Evolutionary conservation across 2,797 vertebrate species (phyloP).

Genomic region (Bradypodion ventrale): DNA sequence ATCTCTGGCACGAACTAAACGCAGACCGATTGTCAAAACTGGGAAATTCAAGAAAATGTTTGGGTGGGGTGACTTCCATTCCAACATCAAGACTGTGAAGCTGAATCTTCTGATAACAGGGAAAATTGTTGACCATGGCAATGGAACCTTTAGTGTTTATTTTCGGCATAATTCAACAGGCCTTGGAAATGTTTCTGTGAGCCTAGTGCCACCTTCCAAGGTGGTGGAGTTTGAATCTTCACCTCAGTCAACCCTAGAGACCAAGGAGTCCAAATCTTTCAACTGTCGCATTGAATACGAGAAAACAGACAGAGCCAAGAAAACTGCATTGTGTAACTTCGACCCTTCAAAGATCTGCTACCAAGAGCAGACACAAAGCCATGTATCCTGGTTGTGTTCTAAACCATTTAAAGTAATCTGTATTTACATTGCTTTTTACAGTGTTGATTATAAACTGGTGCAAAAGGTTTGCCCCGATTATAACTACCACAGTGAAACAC

Average conservation of each 20-base stretch:
- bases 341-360: slow-evolving; percentile 95
- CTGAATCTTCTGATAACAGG: slow-evolving; percentile 98
- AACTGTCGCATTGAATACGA: slow-evolving; percentile 98
- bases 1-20: slow-evolving; percentile 92
- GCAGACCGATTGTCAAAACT: slow-evolving; percentile 98
- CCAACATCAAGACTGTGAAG: slow-evolving; percentile 99
- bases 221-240: slow-evolving; percentile 95
- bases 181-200: slow-evolving; percentile 95
- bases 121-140: slow-evolving; percentile 98
- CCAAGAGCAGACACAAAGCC: slow-evolving; percentile 98
- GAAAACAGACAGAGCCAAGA: slow-evolving; percentile 98
- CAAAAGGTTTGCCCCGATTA: slow-evolving; percentile 99
- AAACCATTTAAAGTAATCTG: slow-evolving; percentile 99
- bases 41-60: slow-evolving; percentile 99
- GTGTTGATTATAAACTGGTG: slow-evolving; percentile 97
- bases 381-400: slow-evolving; percentile 98
- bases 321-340: slow-evolving; percentile 91
- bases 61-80: slow-evolving; percentile 99
- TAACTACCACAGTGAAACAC: slow-evolving; percentile 98
- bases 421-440: slow-evolving; percentile 99
- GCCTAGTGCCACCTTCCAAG: slow-evolving; percentile 96
- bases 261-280: slow-evolving; percentile 98
- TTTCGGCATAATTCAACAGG: slow-evolving; percentile 98
- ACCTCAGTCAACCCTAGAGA: slow-evolving; percentile 92
- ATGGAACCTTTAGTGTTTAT: slow-evolving; percentile 98